These are phyloP conservation scores for Enteromius afrohamiltoni DNA, from an alignment of 2,797 vertebrate genomes.

Conservation along the genomic window DNA sequence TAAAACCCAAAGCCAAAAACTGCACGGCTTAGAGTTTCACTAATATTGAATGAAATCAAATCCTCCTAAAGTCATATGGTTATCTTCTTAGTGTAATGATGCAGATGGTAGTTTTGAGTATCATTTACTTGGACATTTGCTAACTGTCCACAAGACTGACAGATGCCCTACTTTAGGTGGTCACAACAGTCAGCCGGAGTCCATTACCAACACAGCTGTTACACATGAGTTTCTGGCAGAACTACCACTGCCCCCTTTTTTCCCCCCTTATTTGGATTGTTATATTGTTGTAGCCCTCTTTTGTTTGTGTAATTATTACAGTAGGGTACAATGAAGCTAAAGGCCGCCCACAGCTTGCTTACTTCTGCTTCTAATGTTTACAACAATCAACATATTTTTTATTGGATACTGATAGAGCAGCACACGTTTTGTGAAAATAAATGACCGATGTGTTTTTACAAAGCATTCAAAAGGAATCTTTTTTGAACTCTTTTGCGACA, in stretches of 20 bases:
- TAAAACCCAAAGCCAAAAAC: background rate
- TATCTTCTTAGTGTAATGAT: slow-evolving; percentile 56
- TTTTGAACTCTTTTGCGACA: background rate
- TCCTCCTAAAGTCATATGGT: slow-evolving; percentile 50
- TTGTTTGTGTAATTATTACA: slow-evolving; percentile 26
- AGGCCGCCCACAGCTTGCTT: too few species aligned
- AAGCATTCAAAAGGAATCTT: background rate
- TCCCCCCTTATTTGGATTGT: slow-evolving; percentile 18
- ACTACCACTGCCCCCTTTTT: slow-evolving; percentile 54
- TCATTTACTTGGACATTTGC: slow-evolving; percentile 71
- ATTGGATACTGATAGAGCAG: background rate
- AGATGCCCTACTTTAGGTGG: slow-evolving; percentile 87
- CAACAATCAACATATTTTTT: background rate
- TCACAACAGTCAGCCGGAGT: slow-evolving; percentile 83
- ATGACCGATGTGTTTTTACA: background rate
- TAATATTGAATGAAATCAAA: slow-evolving; percentile 45
- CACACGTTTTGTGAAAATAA: background rate
- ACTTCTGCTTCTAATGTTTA: background rate
- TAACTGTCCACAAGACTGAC: slow-evolving; percentile 79
- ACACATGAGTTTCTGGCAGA: slow-evolving; percentile 69
- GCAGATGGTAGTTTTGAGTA: slow-evolving; percentile 64
- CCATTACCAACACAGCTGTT: slow-evolving; percentile 89
- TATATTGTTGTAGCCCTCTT: slow-evolving; percentile 43
- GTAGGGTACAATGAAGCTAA: background rate
- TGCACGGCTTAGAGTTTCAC: background rate